Percentiles rank a stretch among this genome's conserved stretches.
Evolutionary conservation across 2,888 invertebrate genomes (phyloP).

Genomic region (Heliconius erato): DNA sequence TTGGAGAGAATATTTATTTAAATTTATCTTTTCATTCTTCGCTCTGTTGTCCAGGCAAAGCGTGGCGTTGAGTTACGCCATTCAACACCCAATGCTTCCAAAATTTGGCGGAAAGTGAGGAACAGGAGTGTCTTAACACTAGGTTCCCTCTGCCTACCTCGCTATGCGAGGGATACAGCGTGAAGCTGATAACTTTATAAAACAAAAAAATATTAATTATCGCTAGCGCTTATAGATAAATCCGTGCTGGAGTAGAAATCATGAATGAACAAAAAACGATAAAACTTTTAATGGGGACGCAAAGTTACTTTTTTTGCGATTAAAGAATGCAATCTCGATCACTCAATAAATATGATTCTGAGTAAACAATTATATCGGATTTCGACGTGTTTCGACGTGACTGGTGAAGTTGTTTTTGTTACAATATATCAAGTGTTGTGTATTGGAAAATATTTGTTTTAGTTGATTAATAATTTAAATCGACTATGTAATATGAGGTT

Average conservation of each 20-base stretch:
- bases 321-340: constrained; percentile 40
- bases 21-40: no score
- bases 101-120: no score
- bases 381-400: constrained; percentile 22
- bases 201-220: background rate
- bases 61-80: no score
- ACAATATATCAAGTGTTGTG: background rate
- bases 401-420: background rate
- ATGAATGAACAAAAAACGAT: constrained; percentile 50
- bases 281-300: constrained; percentile 42
- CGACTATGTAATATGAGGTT: no score
- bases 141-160: no score
- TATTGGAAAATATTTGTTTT: background rate
- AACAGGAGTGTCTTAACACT: no score
- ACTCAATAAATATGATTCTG: constrained; percentile 38
- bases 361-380: constrained; percentile 35
- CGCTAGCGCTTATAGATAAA: constrained; percentile 42
- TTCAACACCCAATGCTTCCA: no score
- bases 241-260: constrained; percentile 50
- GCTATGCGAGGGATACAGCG: background rate
- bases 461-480: no score
- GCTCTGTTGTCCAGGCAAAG: no score
- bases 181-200: background rate
- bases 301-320: constrained; percentile 48
- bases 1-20: no score